Evolutionary conservation across 2,797 vertebrate species (phyloP).

Genomic region (Diplodus puntazzo): DNA sequence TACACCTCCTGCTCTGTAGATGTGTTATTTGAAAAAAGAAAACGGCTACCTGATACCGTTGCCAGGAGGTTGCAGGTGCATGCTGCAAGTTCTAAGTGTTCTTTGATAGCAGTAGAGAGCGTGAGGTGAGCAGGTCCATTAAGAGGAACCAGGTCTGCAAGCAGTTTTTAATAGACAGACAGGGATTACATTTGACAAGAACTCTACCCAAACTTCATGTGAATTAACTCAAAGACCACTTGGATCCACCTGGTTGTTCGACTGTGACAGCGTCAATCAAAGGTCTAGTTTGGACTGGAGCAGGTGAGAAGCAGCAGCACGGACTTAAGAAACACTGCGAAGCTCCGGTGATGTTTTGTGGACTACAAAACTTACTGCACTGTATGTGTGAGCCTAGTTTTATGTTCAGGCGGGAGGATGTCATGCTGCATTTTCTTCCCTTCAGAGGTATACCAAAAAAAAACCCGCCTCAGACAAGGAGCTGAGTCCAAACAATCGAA

Average conservation of each 20-base stretch:
- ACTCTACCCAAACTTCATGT: background rate
- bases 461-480: background rate
- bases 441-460: background rate
- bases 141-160: background rate
- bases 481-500: background rate
- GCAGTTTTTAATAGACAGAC: background rate
- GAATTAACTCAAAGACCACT: background rate
- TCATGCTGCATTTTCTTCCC: background rate
- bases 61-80: background rate
- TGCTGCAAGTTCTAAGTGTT: background rate
- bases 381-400: background rate
- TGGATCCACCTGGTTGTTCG: background rate
- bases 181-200: background rate
- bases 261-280: background rate
- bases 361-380: too few species aligned
- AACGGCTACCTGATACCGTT: too few species aligned
- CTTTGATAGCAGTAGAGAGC: too few species aligned
- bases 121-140: too few species aligned
- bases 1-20: too few species aligned
- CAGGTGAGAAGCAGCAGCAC: background rate
- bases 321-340: background rate
- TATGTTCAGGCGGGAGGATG: background rate
- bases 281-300: background rate
- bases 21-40: too few species aligned
- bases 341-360: too few species aligned